Evolutionary conservation across 2,888 invertebrate genomes (phyloP), one percentile per base, ranked within the genome.

Genomic region (Caenorhabditis japonica): DNA sequence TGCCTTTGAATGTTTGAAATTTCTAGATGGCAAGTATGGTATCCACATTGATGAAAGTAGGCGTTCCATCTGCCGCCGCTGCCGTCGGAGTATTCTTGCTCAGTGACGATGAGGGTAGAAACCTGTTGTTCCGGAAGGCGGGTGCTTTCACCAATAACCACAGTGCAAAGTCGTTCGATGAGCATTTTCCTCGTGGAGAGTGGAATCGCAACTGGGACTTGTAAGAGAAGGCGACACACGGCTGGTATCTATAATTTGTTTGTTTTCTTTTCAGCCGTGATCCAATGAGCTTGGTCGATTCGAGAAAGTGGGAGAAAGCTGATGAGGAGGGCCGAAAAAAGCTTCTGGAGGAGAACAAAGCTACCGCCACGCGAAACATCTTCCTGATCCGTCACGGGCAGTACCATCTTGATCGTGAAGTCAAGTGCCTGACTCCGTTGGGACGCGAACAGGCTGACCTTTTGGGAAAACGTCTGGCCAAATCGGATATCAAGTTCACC

Each of bases 331-430:
- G 82, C 39, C 62, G 58, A 30, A 77, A 81, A 59, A 77, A 82
- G 58, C 49, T 87, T 75, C 25, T 84, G 13, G 76, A 73, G n/a
- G 80, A 79, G 47, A 62, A 59, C 12, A 76, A 66, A 23, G 60
- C 85, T 10, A 85, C 79, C 5, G 92, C 92, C 0, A 91, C 91
- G 0, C 89, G 96, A n/a, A 94, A 97, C 88, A 88, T 97, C 55
- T 91, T 97, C 80, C 90, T 97, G 15, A 93, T 97, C 69, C 91
- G 97, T 39, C 97, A 99, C 88, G 99, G 97, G 0, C 97, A 97
- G 88, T 99, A 97, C 88, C 91, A 94, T 84, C 89, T 92, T 39
- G 90, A 91, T 10, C 49, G 70, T 3, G 64, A 66, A 15, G 72
- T 70, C 10, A 91, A 93, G 83, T 90, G 90, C 56, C 91, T 97